Conservation (phyloP, 2,888 invertebrate species). For the Sphecodes monilicornis region DNA sequence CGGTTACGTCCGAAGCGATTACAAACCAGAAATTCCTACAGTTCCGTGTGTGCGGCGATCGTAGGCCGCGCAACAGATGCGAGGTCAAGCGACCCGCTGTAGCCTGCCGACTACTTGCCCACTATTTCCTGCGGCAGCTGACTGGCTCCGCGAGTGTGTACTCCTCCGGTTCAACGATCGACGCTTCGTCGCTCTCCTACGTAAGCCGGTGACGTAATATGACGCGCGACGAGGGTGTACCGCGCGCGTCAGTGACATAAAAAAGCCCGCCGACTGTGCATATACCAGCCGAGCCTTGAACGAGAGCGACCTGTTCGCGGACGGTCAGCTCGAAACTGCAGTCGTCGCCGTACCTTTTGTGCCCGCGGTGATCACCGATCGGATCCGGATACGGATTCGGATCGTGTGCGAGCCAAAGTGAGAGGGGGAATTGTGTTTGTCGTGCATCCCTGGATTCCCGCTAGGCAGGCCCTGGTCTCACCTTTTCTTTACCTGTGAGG, state of each 20-base stretch:
- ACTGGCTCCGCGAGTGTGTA: background rate
- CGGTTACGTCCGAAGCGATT: background rate
- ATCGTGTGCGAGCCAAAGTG: slow-evolving; percentile 22
- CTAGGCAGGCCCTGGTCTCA: background rate
- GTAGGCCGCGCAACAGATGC: slow-evolving; percentile 68
- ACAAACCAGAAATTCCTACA: background rate
- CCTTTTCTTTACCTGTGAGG: slow-evolving; percentile 46
- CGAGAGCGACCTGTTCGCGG: background rate
- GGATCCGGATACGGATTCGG: background rate
- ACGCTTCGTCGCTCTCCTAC: background rate
- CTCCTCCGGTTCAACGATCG: slow-evolving; percentile 46
- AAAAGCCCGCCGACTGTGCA: slow-evolving; percentile 5
- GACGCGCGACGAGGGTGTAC: slow-evolving; percentile 54
- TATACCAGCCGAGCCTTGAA: slow-evolving; percentile 5
- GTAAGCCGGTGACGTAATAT: slow-evolving; percentile 50
- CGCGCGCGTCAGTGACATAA: slow-evolving; percentile 51
- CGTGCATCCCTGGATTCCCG: slow-evolving; percentile 8
- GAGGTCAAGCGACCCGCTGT: slow-evolving; percentile 61
- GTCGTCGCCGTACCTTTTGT: background rate
- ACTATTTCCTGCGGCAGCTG: slow-evolving; percentile 63
- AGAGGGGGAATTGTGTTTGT: background rate
- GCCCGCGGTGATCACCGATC: background rate
- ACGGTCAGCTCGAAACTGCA: background rate
- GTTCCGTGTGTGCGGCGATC: background rate
- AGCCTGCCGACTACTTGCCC: slow-evolving; percentile 69